Conservation (phyloP, 2,888 invertebrate species). For the Vandiemenella viatica region DNA sequence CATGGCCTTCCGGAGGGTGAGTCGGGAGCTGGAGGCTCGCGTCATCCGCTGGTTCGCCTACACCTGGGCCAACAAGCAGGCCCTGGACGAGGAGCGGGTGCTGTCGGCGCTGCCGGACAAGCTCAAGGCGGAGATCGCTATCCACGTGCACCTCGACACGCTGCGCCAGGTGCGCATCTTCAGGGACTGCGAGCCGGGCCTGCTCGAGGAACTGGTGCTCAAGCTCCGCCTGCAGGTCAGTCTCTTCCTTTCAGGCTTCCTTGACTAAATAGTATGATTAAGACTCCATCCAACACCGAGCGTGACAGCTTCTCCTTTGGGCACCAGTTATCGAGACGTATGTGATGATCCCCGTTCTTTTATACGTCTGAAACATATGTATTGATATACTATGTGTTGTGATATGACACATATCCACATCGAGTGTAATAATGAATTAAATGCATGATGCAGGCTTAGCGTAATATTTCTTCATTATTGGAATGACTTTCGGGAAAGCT, state of each 20-base stretch:
- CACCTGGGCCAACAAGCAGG: constrained; percentile 72
- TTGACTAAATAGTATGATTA: not conserved
- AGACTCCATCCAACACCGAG: too few species aligned
- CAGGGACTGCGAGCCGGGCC: constrained; percentile 89
- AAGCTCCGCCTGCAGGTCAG: constrained; percentile 63
- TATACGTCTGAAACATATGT: too few species aligned
- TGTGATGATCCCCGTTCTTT: too few species aligned
- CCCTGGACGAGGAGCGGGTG: constrained; percentile 79
- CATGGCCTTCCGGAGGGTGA: constrained; percentile 75
- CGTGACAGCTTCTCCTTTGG: too few species aligned
- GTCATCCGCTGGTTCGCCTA: constrained; percentile 93
- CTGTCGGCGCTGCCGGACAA: constrained; percentile 80
- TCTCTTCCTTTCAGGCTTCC: not conserved
- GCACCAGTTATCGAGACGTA: too few species aligned
- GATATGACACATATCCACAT: too few species aligned
- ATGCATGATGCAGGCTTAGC: too few species aligned
- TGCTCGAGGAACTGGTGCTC: constrained; percentile 81
- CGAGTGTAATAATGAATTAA: too few species aligned
- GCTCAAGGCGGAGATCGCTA: constrained; percentile 90
- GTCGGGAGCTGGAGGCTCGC: constrained; percentile 63
- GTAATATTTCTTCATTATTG: too few species aligned
- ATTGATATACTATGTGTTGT: too few species aligned
- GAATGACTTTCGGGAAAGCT: too few species aligned
- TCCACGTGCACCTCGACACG: constrained; percentile 88
- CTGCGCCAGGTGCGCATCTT: constrained; percentile 81